phyloP scores from a whole-genome alignment of 64 coral and sea anemone genomes.

The Orbicella faveolata region DNA sequence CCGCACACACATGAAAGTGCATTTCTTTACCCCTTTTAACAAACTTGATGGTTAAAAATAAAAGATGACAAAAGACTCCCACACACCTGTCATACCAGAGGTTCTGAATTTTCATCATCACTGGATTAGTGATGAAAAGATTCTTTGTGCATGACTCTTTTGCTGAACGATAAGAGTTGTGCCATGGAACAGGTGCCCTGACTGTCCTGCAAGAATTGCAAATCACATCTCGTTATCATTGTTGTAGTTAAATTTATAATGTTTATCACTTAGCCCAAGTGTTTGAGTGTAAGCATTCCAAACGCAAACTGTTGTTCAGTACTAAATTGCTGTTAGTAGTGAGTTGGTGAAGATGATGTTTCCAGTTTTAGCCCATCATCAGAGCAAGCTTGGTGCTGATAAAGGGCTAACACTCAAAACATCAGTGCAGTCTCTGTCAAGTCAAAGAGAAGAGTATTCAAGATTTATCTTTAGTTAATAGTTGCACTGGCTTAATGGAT shows the following conservation, averaged over 20 bases:
- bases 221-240: not conserved
- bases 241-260: not conserved
- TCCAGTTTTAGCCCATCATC: no score
- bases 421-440: no score
- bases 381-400: no score
- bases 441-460: no score
- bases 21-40: no score
- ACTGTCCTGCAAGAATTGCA: slow-evolving; percentile 60
- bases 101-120: slow-evolving; percentile 99
- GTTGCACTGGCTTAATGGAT: not conserved
- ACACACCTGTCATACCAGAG: slow-evolving; percentile 94
- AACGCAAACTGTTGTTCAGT: no score
- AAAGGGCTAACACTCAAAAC: no score
- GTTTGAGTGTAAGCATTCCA: no score
- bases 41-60: not conserved
- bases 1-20: no score
- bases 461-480: no score
- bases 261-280: not conserved
- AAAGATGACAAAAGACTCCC: not conserved
- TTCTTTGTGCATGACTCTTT: slow-evolving; percentile 86
- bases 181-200: slow-evolving; percentile 97
- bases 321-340: no score
- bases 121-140: slow-evolving; percentile 90
- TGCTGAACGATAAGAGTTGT: slow-evolving; percentile 56
- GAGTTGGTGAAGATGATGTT: no score